Percentiles rank a stretch among this genome's conserved stretches.
phyloP scores from a whole-genome alignment of 2,797 vertebrate species.

The Enoplosus armatus region DNA sequence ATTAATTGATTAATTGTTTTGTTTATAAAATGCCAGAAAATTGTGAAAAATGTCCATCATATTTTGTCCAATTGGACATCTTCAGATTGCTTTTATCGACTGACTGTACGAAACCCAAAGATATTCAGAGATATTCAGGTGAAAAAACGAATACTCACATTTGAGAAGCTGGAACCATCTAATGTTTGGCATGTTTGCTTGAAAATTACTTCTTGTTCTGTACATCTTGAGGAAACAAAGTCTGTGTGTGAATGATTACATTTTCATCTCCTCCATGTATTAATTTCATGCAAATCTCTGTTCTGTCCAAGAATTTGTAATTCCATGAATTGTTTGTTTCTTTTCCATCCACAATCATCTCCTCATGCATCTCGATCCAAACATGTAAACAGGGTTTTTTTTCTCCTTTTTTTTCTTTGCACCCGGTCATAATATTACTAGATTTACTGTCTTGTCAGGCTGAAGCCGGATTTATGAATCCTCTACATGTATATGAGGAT shows the following conservation, averaged over 20 bases:
- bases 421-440: constrained; percentile 62
- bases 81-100: neutral
- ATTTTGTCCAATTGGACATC: neutral
- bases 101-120: neutral
- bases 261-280: constrained; percentile 8
- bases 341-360: constrained; percentile 36
- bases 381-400: constrained; percentile 51
- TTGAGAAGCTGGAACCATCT: neutral
- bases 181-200: neutral
- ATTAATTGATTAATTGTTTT: neutral
- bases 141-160: too few species aligned
- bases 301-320: constrained; percentile 51
- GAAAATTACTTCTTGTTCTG: neutral
- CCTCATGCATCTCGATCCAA: constrained; percentile 26
- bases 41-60: neutral
- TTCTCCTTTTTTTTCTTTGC: constrained; percentile 15
- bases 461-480: constrained; percentile 82
- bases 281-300: constrained; percentile 4
- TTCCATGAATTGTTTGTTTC: constrained; percentile 38
- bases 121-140: too few species aligned
- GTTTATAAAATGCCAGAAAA: neutral
- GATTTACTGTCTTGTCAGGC: constrained; percentile 75
- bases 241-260: constrained; percentile 3
- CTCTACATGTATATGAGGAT: constrained; percentile 82
- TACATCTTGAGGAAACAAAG: neutral